phyloP scores from a whole-genome alignment of 2,888 invertebrate species.

The Azorinus chamasolen region DNA sequence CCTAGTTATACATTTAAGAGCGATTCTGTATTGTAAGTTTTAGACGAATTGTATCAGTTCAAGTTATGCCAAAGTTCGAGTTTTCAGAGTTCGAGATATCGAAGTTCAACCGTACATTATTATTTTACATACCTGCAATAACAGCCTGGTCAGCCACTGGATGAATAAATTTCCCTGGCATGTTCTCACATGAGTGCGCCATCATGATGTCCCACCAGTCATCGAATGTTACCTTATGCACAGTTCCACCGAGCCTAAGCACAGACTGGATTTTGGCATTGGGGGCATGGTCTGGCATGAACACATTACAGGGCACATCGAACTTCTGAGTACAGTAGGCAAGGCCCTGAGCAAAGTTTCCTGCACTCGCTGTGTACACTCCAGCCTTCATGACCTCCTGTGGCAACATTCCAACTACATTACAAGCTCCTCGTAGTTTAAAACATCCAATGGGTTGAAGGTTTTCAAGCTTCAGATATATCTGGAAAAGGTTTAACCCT shows the following conservation, averaged over 20 bases:
- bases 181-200: slow-evolving; percentile 69
- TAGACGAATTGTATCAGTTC: no score
- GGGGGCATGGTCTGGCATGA: slow-evolving; percentile 81
- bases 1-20: no score
- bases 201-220: slow-evolving; percentile 81
- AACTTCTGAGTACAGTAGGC: slow-evolving; percentile 74
- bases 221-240: slow-evolving; percentile 77
- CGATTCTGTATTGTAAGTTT: no score
- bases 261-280: slow-evolving; percentile 74
- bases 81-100: no score
- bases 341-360: slow-evolving; percentile 84
- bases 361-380: slow-evolving; percentile 83
- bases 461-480: slow-evolving; percentile 84
- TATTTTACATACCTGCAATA: slow-evolving; percentile 81
- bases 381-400: slow-evolving; percentile 66
- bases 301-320: slow-evolving; percentile 73
- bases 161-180: slow-evolving; percentile 80
- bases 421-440: slow-evolving; percentile 82
- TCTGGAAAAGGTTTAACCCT: no score
- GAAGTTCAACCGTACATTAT: no score
- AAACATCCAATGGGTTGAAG: slow-evolving; percentile 84
- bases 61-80: no score
- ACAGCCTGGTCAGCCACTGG: slow-evolving; percentile 79
- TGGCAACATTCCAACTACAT: slow-evolving; percentile 75
- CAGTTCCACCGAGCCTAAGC: slow-evolving; percentile 66